A percentile compares a stretch with the other conserved stretches of the same genome.
Evolutionary conservation across 2,888 invertebrate genomes (phyloP).

Genomic region (Drosophila niveifrons): DNA sequence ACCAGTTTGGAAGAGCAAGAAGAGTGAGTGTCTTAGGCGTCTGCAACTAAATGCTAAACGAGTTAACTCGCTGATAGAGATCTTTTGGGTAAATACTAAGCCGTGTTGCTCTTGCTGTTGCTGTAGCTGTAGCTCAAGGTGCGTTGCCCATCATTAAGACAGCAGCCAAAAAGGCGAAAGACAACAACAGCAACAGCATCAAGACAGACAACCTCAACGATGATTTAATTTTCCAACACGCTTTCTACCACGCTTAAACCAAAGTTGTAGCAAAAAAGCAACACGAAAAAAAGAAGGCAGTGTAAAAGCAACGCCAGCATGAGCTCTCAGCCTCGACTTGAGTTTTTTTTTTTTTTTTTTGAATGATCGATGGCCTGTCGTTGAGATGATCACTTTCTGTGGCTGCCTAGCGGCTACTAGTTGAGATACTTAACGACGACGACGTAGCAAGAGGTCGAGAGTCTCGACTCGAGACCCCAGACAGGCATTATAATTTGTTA

Average conservation of each 20-base stretch:
- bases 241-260: conserved; percentile 63
- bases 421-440: conserved; percentile 76
- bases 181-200: conserved; percentile 22
- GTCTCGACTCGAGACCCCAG: conserved; percentile 26
- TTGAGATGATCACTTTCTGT: conserved; percentile 80
- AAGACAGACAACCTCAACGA: conserved; percentile 61
- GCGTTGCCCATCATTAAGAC: conserved; percentile 76
- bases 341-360: conserved; percentile 24
- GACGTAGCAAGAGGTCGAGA: conserved; percentile 20
- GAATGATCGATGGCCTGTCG: conserved; percentile 81
- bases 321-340: conserved; percentile 21
- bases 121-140: conserved; percentile 58
- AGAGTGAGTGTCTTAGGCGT: conserved; percentile 67
- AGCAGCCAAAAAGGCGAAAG: conserved; percentile 43
- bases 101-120: conserved; percentile 25
- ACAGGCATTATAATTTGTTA: conserved; percentile 74
- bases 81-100: conserved; percentile 75
- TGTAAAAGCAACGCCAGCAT: conserved; percentile 60
- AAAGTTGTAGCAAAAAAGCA: conserved; percentile 51
- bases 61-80: conserved; percentile 83
- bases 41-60: conserved; percentile 83
- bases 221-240: conserved; percentile 82
- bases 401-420: conserved; percentile 82
- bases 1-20: neutral
- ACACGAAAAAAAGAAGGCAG: neutral